These are phyloP conservation scores for Neotoma lepida DNA, from an alignment of 2,113 vertebrate genomes.

Conservation along the genomic window DNA sequence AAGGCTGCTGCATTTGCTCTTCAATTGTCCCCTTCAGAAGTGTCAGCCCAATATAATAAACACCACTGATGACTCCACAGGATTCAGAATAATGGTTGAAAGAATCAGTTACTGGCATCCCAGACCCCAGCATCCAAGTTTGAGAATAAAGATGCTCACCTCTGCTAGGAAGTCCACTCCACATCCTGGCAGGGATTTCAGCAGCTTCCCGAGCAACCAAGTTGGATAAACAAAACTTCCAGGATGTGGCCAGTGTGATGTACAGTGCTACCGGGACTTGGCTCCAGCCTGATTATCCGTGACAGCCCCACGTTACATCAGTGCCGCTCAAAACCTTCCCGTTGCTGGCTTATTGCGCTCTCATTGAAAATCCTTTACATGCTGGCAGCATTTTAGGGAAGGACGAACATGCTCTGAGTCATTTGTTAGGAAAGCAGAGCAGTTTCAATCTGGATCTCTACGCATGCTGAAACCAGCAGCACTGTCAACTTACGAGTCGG, in stretches of 20 bases:
- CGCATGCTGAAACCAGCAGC: conserved; percentile 83
- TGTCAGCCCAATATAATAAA: conserved; percentile 55
- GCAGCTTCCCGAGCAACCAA: conserved; percentile 83
- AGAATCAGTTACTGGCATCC: conserved; percentile 71
- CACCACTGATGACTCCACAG: conserved; percentile 74
- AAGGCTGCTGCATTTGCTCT: conserved; percentile 70
- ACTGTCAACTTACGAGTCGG: conserved; percentile 86
- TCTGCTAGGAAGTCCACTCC: conserved; percentile 90
- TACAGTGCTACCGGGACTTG: conserved; percentile 82
- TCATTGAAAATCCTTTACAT: conserved; percentile 91
- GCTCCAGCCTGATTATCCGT: conserved; percentile 86
- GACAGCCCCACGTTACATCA: conserved; percentile 85
- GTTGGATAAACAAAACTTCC: conserved; percentile 88
- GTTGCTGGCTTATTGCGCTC: conserved; percentile 87
- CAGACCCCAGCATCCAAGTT: conserved; percentile 80
- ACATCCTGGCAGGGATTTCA: conserved; percentile 86
- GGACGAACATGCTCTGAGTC: conserved; percentile 89
- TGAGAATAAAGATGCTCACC: conserved; percentile 88
- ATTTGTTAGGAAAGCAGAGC: conserved; percentile 91
- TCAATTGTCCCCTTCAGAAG: conserved; percentile 55
- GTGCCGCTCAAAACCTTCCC: conserved; percentile 85
- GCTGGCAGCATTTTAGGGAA: conserved; percentile 90
- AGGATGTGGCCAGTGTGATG: conserved; percentile 83
- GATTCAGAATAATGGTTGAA: conserved; percentile 69
- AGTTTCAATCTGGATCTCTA: conserved; percentile 88